A percentile compares a stretch with the other conserved stretches of the same genome.
Conservation (phyloP, 1,140 invertebrate species). For the Procambarus virginalis region DNA sequence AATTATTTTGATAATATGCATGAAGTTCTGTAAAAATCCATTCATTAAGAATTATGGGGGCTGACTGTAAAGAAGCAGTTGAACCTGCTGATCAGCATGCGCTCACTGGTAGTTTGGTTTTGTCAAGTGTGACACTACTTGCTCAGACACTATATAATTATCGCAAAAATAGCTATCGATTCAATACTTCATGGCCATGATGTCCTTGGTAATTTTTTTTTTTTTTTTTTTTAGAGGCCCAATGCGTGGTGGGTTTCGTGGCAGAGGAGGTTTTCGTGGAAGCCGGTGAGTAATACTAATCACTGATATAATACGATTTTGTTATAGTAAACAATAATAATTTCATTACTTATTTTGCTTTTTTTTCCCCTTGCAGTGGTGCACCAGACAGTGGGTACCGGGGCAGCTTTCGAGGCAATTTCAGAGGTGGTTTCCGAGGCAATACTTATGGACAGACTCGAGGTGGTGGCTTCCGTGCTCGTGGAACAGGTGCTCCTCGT, state of each 20-base stretch:
- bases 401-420: slow-evolving; percentile 28
- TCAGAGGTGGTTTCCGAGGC: slow-evolving; percentile 23
- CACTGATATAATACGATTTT: not conserved
- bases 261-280: slow-evolving; percentile 47
- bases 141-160: no score
- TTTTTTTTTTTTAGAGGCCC: slow-evolving; percentile 14
- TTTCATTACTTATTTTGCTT: not conserved
- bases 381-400: slow-evolving; percentile 34
- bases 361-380: slow-evolving; percentile 10
- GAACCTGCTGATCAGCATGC: no score
- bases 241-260: slow-evolving; percentile 49
- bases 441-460: slow-evolving; percentile 33
- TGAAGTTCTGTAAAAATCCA: no score
- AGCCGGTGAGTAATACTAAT: slow-evolving; percentile 17
- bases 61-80: no score
- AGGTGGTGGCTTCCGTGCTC: slow-evolving; percentile 26
- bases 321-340: not conserved
- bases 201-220: not conserved
- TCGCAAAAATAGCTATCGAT: no score
- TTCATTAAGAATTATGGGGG: no score
- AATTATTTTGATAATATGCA: no score
- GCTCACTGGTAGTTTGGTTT: no score
- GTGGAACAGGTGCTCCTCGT: slow-evolving; percentile 28
- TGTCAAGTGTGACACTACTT: no score
- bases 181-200: no score